Evolutionary conservation across 2,797 vertebrate species (phyloP), one percentile per base, ranked within the genome.

Genomic region (Rousettus madagascariensis): DNA sequence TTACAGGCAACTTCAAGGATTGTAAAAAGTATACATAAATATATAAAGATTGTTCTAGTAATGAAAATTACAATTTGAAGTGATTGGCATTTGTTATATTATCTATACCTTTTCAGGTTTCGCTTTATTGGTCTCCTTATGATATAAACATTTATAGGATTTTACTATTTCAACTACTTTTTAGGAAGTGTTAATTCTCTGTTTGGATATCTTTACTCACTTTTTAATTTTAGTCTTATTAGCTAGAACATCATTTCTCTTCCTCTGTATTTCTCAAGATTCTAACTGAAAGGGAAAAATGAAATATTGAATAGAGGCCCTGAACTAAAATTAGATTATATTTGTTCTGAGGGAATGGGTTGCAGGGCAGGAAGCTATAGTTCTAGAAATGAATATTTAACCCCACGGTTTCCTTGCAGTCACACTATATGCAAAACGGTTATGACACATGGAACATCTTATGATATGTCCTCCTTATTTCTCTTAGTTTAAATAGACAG

Each of bases 221-320:
- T 83, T n/a, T 90, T 96, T 19, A 33, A 65, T 24, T 43, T 85
- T 96, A 96, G 19, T 13, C 15, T 72, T 92, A 87, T 86, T 95
- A 94, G 26, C 63, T 74, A 95, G 53, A 82, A 8, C 7, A 87
- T 96, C 5, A 59, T n/a, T 51, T 94, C 16, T 30, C 26, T 69
- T 75, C 3, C 8, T 41, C 22, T 26, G 24, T 55, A n/a, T 61
- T 69, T 38, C 28, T 91, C 41, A 71, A 63, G 20, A 87, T 53
- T 79, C 19, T 28, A 77, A 30, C 41, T 83, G 46, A 89, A 78
- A 75, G 1, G 7, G 5, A 82, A 53, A 91, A 19, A 28, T 15
- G 7, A 19, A 87, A 89, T 24, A 85, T 68, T 77, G 4, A 85
- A 13, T 75, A 17, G 17, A 65, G 55, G 2, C 1, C 46, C 6